Conservation (phyloP, 2,113 vertebrate genomes). For the Noctilio leporinus region DNA sequence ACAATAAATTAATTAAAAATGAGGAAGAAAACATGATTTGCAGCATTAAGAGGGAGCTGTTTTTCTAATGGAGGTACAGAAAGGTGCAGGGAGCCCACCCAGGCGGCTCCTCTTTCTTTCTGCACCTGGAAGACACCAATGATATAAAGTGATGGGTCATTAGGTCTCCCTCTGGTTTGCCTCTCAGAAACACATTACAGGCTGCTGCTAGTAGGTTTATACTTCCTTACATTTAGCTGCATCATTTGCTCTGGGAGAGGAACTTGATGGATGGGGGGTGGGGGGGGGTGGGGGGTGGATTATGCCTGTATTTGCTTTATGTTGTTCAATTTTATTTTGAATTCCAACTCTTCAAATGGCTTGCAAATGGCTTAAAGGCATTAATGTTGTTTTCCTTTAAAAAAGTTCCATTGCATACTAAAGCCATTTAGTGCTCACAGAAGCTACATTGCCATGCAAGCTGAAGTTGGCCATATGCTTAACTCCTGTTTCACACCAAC, state of each 20-base stretch:
- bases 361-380: conserved; percentile 40
- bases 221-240: not conserved
- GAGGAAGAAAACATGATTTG: not conserved
- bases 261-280: not conserved
- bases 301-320: not conserved
- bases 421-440: conserved; percentile 57
- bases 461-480: conserved; percentile 55
- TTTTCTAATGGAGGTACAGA: not conserved
- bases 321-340: conserved; percentile 35
- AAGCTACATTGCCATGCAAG: conserved; percentile 50
- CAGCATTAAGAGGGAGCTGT: not conserved
- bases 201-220: not conserved
- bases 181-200: not conserved
- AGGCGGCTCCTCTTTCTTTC: not conserved
- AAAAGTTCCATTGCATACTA: conserved; percentile 60
- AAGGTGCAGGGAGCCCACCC: not conserved
- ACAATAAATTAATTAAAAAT: no score
- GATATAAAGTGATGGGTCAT: not conserved
- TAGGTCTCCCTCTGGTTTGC: not conserved
- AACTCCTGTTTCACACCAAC: conserved; percentile 66
- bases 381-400: conserved; percentile 59
- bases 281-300: no score
- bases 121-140: not conserved
- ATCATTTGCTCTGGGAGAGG: not conserved
- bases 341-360: conserved; percentile 57